These are phyloP conservation scores for Cirrhinus molitorella DNA, from an alignment of 2,797 vertebrate genomes.

Conservation along the genomic window DNA sequence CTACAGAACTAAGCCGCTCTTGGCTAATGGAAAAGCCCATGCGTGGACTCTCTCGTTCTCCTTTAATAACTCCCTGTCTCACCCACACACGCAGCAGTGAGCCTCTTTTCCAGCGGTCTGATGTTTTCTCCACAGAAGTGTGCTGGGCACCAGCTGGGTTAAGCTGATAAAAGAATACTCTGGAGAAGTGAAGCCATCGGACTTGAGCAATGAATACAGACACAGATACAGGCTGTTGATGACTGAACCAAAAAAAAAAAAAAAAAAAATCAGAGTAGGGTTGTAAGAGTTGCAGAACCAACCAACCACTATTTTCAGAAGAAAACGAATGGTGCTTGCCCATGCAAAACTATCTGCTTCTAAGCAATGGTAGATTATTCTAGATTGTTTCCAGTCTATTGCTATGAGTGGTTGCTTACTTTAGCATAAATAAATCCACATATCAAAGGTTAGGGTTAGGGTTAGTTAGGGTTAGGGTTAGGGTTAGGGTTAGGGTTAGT, in stretches of 20 bases:
- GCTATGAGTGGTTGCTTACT: neutral
- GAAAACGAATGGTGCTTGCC: neutral
- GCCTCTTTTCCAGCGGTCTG: slow-evolving; percentile 71
- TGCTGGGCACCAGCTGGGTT: slow-evolving; percentile 84
- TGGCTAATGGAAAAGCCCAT: slow-evolving; percentile 31
- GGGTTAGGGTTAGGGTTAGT: no score
- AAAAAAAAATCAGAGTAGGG: neutral
- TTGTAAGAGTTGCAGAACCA: neutral
- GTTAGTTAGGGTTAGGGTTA: no score
- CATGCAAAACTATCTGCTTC: neutral
- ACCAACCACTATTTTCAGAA: neutral
- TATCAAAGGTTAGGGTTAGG: neutral
- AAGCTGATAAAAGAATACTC: slow-evolving; percentile 80
- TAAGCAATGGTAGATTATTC: neutral
- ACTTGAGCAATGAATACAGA: slow-evolving; percentile 73
- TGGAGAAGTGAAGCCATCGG: slow-evolving; percentile 50
- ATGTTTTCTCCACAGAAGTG: slow-evolving; percentile 78
- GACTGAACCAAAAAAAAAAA: neutral
- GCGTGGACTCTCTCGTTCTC: slow-evolving; percentile 24
- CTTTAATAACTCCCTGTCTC: slow-evolving; percentile 63
- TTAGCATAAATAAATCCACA: neutral
- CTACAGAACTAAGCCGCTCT: slow-evolving; percentile 40
- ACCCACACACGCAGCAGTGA: slow-evolving; percentile 63
- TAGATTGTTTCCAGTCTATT: neutral
- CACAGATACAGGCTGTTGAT: slow-evolving; percentile 4